phyloP scores from a whole-genome alignment of 2,797 vertebrate species.

The Scomberomorus guttatus region DNA sequence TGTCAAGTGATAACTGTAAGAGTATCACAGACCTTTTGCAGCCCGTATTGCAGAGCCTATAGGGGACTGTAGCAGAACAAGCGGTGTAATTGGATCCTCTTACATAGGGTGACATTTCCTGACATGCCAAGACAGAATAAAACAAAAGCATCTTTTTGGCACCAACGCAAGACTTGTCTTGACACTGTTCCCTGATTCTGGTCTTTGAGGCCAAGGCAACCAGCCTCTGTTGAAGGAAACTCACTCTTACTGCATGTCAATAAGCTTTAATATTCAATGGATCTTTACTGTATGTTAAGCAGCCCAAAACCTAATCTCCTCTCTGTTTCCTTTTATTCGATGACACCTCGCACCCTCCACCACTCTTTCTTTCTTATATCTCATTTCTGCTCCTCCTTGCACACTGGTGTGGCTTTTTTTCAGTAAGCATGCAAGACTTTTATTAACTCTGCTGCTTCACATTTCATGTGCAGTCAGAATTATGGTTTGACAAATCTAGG shows the following conservation, averaged over 20 bases:
- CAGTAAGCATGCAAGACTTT: no score
- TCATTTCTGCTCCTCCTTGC: neutral
- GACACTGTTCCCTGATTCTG: constrained; percentile 39
- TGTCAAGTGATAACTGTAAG: neutral
- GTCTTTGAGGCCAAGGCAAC: constrained; percentile 1
- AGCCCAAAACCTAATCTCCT: constrained; percentile 14
- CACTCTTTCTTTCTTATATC: neutral
- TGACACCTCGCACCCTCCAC: neutral
- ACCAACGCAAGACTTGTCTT: constrained; percentile 34
- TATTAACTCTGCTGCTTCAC: constrained; percentile 12
- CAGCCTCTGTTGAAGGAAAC: constrained; percentile 23
- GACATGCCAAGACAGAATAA: constrained; percentile 49
- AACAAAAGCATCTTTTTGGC: constrained; percentile 40
- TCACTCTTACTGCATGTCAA: constrained; percentile 26
- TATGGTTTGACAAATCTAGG: neutral
- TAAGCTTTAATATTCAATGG: constrained; percentile 33
- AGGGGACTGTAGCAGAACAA: constrained; percentile 13
- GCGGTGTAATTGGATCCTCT: constrained; percentile 25
- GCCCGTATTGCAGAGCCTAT: neutral
- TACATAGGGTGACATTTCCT: constrained; percentile 54
- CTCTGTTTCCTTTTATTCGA: constrained; percentile 3
- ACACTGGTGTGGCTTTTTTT: neutral
- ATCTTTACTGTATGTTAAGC: constrained; percentile 3
- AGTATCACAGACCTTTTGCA: constrained; percentile 13
- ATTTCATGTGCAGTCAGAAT: constrained; percentile 11